These are phyloP conservation scores for Zeus faber DNA, from an alignment of 2,113 vertebrate species.

Conservation along the genomic window DNA sequence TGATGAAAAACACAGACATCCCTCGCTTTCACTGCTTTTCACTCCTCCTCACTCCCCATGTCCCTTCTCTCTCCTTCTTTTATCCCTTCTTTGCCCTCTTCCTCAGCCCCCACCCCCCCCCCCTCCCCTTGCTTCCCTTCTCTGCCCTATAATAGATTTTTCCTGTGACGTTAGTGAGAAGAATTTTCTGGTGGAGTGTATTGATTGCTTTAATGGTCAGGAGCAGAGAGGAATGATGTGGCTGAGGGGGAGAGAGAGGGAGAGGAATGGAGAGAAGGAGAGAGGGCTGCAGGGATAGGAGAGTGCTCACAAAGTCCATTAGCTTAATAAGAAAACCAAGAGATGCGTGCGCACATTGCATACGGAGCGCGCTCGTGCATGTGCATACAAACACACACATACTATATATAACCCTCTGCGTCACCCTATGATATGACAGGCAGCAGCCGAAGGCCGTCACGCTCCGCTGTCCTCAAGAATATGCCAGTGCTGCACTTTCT, in stretches of 20 bases:
- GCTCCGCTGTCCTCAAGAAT: constrained; percentile 30
- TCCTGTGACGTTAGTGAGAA: constrained; percentile 65
- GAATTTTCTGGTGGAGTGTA: constrained; percentile 66
- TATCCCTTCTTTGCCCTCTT: background rate
- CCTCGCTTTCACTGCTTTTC: constrained; percentile 34
- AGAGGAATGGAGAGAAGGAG: constrained; percentile 14
- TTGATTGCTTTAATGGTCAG: constrained; percentile 73
- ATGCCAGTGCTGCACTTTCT: constrained; percentile 33
- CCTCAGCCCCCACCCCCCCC: background rate
- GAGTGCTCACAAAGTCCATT: constrained; percentile 68
- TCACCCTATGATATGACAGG: constrained; percentile 54
- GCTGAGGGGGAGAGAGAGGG: constrained; percentile 15
- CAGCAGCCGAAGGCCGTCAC: constrained; percentile 60
- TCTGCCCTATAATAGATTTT: constrained; percentile 67
- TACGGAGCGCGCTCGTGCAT: constrained; percentile 13
- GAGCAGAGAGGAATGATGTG: constrained; percentile 48
- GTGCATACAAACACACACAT: constrained; percentile 17
- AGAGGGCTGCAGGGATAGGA: constrained; percentile 51
- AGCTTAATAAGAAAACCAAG: constrained; percentile 72
- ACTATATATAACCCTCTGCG: constrained; percentile 37
- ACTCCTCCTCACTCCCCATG: constrained; percentile 32
- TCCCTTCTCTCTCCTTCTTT: background rate
- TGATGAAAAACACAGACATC: constrained; percentile 46
- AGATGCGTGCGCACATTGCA: background rate
- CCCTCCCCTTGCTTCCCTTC: constrained; percentile 32